Evolutionary conservation across 2,113 vertebrate species (phyloP), one percentile per base, ranked within the genome.

Genomic region (Platanista minor): DNA sequence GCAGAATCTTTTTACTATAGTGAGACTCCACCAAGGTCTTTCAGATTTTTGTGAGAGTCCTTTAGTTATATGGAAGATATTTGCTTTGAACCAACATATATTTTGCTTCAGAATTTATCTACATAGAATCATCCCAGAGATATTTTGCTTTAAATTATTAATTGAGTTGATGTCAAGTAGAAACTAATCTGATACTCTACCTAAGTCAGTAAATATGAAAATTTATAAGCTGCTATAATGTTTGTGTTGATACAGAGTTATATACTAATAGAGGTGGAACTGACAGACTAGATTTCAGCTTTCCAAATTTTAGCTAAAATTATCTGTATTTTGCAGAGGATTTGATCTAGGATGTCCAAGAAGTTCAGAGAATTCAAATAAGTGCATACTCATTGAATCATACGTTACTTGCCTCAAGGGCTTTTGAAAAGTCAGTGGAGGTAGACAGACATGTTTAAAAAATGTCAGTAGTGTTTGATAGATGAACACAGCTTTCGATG

Each of bases 71-170:
- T 75, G 25, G 18, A 43, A 94, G 36, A 31, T 90, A 54, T 11
- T 71, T 87, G 39, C 52, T 89, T 84, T 61, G 43, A 94, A 74
- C 21, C 61, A 95, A 69, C 21, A 54, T 77, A 54, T 36, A 54
- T 71, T 91, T 91, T 88, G 15, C 71, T 84, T 88, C 21, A 54
- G 36, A 91, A 86, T 96, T 91, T 91, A 90, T 87, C 64, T 80
- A 57, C 20, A n/a, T 94, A 27, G 33, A 78, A n/a, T 86, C 31
- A 39, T 84, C 54, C 27, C 10, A 74, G 29, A 17, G 57, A 15
- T 89, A 66, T 29, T 87, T 85, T 85, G 59, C 61, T 66, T 94
- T 77, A 87, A 89, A 71, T 59, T 29, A 62, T 57, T 52, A 52
- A 52, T 52, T 31, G 0, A 77, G 46, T 43, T 96, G 33, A 41